Base-by-base conservation (phyloP, 2,888 invertebrate species). In the Drosophila melanosoma region DNA sequence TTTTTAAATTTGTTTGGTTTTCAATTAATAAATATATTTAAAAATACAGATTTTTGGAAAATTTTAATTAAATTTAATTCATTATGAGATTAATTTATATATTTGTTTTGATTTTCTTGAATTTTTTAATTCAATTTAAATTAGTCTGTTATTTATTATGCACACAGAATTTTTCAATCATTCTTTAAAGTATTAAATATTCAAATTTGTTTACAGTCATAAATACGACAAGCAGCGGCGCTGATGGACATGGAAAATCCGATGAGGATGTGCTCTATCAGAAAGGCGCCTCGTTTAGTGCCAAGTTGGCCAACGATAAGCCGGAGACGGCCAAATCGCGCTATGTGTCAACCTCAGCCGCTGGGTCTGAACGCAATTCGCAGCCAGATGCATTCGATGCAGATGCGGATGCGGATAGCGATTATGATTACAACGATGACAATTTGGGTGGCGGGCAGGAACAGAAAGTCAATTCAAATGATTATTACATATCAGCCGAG, bases 211-310 rank as follows among this genome's bases (percentile, higher is more conserved):
- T 94, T 94, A 7, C 95, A 97, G 97, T 96, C 93, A 93, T 96
- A 86, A 97, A 97, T 93, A 94, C 96, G 78, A 96, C 96, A 65
- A 93, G 71, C 59, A 90, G 79, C 38, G 76, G 75, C 20, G 48
- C 26, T 38, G 95, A 95, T 70, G 92, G 92, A 66, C 95, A 95
- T 60, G 91, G 92, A 51, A 94, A 95, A 83, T 94, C 94, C 58
- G 95, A 95, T 87, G 95, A 95, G 91, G 96, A 96, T 92, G 95
- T 96, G 70, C 93, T 96, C 42, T 96, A 96, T 89, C 96, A 96
- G 93, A 96, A 96, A 93, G 96, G 96, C 87, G 96, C 96, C 5
- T 96, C 96, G 58, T 96, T 97, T 93, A 96, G 96, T 78, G 96
- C 96, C 38, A 96, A 96, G 93, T 94, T 96, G 92, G 95, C 95